These are phyloP conservation scores for Zaprionus ornatus DNA, from an alignment of 1,140 invertebrate genomes.

Conservation along the genomic window DNA sequence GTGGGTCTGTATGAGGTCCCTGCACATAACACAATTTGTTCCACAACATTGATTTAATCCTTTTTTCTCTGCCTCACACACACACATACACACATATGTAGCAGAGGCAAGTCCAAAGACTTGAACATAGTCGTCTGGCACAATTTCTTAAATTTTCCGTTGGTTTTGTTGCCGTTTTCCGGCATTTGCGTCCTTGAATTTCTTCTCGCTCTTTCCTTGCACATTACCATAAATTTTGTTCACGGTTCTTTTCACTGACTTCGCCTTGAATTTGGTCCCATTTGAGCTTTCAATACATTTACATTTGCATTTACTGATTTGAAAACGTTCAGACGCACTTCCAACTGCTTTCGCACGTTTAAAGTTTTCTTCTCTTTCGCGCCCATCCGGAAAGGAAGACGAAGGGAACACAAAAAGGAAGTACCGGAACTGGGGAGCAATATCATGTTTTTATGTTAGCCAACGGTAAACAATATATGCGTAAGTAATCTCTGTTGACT, in stretches of 20 bases:
- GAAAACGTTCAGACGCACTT: conserved; percentile 50
- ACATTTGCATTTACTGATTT: conserved; percentile 60
- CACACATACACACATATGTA: background rate
- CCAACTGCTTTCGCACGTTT: conserved; percentile 49
- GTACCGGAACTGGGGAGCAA: conserved; percentile 4
- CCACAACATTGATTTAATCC: conserved; percentile 62
- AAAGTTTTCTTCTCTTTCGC: conserved; percentile 23
- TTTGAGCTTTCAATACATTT: conserved; percentile 57
- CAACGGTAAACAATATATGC: conserved; percentile 36
- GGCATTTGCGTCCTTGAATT: conserved; percentile 52
- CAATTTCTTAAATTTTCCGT: conserved; percentile 55
- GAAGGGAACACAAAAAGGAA: conserved; percentile 18
- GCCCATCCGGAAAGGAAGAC: conserved; percentile 18
- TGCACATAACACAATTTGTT: conserved; percentile 54
- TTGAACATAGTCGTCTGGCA: conserved; percentile 31
- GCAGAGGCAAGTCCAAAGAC: conserved; percentile 10
- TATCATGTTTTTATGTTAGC: conserved; percentile 37
- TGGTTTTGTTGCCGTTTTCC: conserved; percentile 52
- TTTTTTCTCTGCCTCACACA: conserved; percentile 36
- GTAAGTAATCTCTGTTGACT: conserved; percentile 39
- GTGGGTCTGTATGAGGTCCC: conserved; percentile 30
- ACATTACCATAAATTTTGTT: conserved; percentile 51
- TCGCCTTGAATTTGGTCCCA: conserved; percentile 41
- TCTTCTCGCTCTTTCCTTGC: conserved; percentile 28
- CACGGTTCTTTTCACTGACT: conserved; percentile 11